Evolutionary conservation across 2,888 invertebrate species (phyloP).

Genomic region (Achlya flavicornis): DNA sequence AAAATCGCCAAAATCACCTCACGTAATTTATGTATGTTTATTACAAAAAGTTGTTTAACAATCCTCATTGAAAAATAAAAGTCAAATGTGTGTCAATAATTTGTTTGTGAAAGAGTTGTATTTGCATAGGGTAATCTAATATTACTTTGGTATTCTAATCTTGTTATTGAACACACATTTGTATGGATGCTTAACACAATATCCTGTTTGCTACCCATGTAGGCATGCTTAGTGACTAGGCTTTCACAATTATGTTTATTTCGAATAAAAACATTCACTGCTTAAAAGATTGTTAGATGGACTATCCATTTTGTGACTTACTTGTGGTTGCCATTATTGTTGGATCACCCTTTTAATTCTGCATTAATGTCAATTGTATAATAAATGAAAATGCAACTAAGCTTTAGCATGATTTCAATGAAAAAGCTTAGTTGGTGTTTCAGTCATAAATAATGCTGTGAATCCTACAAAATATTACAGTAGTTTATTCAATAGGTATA

Average conservation of each 20-base stretch:
- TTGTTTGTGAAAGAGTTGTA: conserved; percentile 56
- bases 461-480: not conserved
- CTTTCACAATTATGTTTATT: conserved; percentile 42
- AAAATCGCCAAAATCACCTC: too few relatives aligned
- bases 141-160: conserved; percentile 79
- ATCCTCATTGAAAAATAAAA: too few relatives aligned
- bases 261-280: conserved; percentile 12
- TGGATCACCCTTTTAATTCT: too few relatives aligned
- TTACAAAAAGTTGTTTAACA: too few relatives aligned
- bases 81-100: not conserved
- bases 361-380: too few relatives aligned
- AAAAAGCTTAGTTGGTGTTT: too few relatives aligned
- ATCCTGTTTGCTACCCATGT: conserved; percentile 70
- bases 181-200: conserved; percentile 68
- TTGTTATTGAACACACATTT: conserved; percentile 70
- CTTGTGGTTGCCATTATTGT: too few relatives aligned
- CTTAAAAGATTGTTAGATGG: not conserved
- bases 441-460: too few relatives aligned
- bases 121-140: conserved; percentile 71
- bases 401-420: too few relatives aligned
- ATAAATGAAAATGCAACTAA: too few relatives aligned
- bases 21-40: too few relatives aligned
- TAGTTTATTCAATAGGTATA: too few relatives aligned
- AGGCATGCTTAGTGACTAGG: conserved; percentile 58
- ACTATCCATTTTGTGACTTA: not conserved